Percentiles rank a stretch among this genome's conserved stretches.
Conservation (phyloP, 2,888 invertebrate species). For the Acrobasis suavella region DNA sequence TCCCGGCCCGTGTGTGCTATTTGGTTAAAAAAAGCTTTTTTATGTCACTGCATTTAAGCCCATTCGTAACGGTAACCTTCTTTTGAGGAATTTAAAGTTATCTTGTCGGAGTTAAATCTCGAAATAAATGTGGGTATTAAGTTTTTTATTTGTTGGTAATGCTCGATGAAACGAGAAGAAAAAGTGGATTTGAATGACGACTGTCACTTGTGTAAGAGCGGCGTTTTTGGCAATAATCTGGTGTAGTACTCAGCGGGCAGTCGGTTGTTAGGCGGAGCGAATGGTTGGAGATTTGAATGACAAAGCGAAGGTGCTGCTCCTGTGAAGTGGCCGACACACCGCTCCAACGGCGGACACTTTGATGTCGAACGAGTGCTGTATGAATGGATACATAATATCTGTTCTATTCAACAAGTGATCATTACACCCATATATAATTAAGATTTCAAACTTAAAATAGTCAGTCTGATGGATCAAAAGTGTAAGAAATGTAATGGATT, state of each 20-base stretch:
- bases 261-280: conserved; percentile 43
- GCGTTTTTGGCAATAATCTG: conserved; percentile 45
- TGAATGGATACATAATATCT: conserved; percentile 1
- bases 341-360: conserved; percentile 23
- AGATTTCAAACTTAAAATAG: not conserved
- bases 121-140: conserved; percentile 41
- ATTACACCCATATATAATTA: not conserved
- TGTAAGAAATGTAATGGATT: too few relatives aligned
- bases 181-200: conserved; percentile 20
- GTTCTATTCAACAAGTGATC: conserved; percentile 6
- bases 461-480: too few relatives aligned
- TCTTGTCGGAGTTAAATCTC: conserved; percentile 58
- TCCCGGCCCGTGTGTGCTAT: conserved; percentile 70
- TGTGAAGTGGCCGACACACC: conserved; percentile 42
- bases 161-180: conserved; percentile 11
- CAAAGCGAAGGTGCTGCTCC: conserved; percentile 45
- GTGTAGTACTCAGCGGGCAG: conserved; percentile 42
- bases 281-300: conserved; percentile 49
- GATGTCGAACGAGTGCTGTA: conserved; percentile 4
- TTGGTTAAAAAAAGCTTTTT: conserved; percentile 65
- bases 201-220: conserved; percentile 35
- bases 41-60: conserved; percentile 72
- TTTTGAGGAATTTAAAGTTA: conserved; percentile 67
- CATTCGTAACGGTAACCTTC: conserved; percentile 78
- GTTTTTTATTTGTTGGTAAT: conserved; percentile 44